phyloP scores from a whole-genome alignment of 92 coral and sea anemone genomes.

The Porites lobata region DNA sequence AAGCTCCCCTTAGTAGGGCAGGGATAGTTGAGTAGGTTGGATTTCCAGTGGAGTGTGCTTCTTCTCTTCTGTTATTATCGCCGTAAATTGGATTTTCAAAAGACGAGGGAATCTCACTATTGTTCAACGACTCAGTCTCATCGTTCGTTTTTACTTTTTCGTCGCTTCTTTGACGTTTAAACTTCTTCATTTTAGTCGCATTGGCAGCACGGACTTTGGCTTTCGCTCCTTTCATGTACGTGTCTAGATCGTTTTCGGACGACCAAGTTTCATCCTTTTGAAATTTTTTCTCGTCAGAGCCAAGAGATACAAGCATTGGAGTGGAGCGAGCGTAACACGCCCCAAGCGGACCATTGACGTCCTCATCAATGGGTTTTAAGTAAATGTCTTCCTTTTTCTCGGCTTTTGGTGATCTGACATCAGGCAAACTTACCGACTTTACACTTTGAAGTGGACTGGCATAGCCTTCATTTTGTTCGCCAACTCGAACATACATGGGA shows the following conservation, averaged over 20 bases:
- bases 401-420: background rate
- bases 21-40: slow-evolving; percentile 26
- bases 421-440: slow-evolving; percentile 23
- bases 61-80: background rate
- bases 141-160: slow-evolving; percentile 10
- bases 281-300: background rate
- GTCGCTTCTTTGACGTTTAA: slow-evolving; percentile 25
- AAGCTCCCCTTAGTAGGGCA: background rate
- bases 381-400: slow-evolving; percentile 15
- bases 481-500: slow-evolving; percentile 6
- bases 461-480: background rate
- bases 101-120: slow-evolving; percentile 21
- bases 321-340: slow-evolving; percentile 3
- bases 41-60: slow-evolving; percentile 1
- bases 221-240: slow-evolving; percentile 20
- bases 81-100: slow-evolving; percentile 39
- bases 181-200: slow-evolving; percentile 17
- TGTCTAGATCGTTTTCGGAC: slow-evolving; percentile 1
- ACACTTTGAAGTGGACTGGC: background rate
- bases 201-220: slow-evolving; percentile 31
- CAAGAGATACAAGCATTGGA: slow-evolving; percentile 6
- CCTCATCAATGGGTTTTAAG: slow-evolving; percentile 18
- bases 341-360: background rate
- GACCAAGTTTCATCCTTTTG: background rate
- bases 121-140: background rate